Evolutionary conservation across 1,140 invertebrate genomes (phyloP).

Genomic region (Ridgeia piscesae): DNA sequence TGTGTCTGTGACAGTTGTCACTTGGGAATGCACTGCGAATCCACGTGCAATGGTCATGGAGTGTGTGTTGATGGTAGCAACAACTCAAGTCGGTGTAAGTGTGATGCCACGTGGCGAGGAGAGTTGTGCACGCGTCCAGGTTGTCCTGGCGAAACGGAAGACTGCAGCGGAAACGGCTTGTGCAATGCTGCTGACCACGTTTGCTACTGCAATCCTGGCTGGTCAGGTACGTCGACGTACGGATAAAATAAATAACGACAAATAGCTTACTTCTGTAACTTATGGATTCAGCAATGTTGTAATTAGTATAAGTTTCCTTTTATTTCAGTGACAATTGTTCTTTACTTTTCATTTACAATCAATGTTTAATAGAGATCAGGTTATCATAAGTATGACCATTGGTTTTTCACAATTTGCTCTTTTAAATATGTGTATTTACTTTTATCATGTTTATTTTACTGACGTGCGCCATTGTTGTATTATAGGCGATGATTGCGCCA

Average conservation of each 20-base stretch:
- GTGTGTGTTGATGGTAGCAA: slow-evolving; percentile 27
- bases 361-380: neutral
- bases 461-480: slow-evolving; percentile 7
- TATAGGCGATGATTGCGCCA: slow-evolving; percentile 37
- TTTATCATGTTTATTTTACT: neutral
- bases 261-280: too few relatives aligned
- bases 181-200: slow-evolving; percentile 39
- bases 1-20: slow-evolving; percentile 44
- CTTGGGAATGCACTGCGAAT: slow-evolving; percentile 41
- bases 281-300: too few relatives aligned
- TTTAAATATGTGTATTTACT: neutral
- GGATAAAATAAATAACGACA: too few relatives aligned
- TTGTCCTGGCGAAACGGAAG: slow-evolving; percentile 35
- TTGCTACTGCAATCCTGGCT: slow-evolving; percentile 46
- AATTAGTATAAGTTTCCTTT: too few relatives aligned
- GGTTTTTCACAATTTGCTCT: neutral
- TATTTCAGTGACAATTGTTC: neutral
- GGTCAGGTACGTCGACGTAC: slow-evolving; percentile 41
- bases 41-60: slow-evolving; percentile 43
- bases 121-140: slow-evolving; percentile 39
- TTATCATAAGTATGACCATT: neutral
- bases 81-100: slow-evolving; percentile 33
- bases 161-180: slow-evolving; percentile 43
- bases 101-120: slow-evolving; percentile 40
- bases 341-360: too few relatives aligned